Evolutionary conservation across 2,113 vertebrate species (phyloP), one percentile per base, ranked within the genome.

Genomic region (Propithecus coquereli): DNA sequence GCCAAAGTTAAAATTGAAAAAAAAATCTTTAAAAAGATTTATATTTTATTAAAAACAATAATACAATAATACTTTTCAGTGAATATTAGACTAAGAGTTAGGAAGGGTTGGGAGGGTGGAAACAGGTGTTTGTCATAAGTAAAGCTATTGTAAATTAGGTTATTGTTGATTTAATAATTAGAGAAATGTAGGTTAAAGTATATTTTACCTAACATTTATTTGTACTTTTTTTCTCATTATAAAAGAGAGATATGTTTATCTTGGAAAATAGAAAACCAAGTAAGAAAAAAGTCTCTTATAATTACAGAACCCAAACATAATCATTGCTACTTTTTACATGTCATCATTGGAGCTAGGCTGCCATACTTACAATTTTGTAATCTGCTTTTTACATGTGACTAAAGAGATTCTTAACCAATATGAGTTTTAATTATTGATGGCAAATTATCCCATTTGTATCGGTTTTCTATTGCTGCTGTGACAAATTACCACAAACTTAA

Each of bases 221-320:
- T 54, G 3, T 30, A 27, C 74, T 89, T 80, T 80, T 76, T 88
- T 80, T 57, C 87, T 94, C 17, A 63, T 66, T 88, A 54, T 17
- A 8, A 96, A 83, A 18, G 2, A 52, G 12, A 84, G 6, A 25
- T 30, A 43, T 54, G n/a, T 71, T 87, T 80, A 88, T 76, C 87
- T 63, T 66, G 14, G 25, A 91, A 90, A 88, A 87, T 27, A 81
- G 43, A 87, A 88, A 68, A 83, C 88, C 74, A 95, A 86, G 17
- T 25, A 34, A 37, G 50, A 71, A 77, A 70, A 66, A 87, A 66
- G 34, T 74, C 23, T 80, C 32, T 90, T 68, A 32, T 18, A 90
- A 76, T 84, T 87, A 43, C 25, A 83, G 43, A 16, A 47, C 37
- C 43, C 50, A 76, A 14, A 81, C 94, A 79, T 68, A 71, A 77